phyloP scores from a whole-genome alignment of 1,140 invertebrate species.

The Aphelinus certus region DNA sequence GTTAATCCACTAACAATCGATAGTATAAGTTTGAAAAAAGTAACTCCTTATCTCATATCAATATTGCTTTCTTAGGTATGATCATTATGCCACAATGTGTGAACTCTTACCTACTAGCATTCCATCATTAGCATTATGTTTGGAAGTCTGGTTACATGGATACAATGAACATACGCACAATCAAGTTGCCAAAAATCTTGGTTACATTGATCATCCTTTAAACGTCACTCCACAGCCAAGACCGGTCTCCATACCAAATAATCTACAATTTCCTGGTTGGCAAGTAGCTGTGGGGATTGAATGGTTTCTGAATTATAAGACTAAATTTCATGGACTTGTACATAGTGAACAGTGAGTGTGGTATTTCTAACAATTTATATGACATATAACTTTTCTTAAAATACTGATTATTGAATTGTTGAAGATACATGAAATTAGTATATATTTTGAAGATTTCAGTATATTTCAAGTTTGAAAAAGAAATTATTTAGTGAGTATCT shows the following conservation, averaged over 20 bases:
- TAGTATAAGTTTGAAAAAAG: not conserved
- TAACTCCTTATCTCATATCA: too few relatives aligned
- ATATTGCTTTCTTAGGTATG: slow-evolving; percentile 72
- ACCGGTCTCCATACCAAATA: slow-evolving; percentile 65
- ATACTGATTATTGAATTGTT: not conserved
- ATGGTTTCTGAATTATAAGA: slow-evolving; percentile 68
- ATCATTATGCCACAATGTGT: slow-evolving; percentile 92
- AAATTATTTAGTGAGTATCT: not conserved
- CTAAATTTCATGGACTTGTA: slow-evolving; percentile 66
- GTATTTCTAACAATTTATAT: not conserved
- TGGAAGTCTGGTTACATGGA: slow-evolving; percentile 68
- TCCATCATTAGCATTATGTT: slow-evolving; percentile 76
- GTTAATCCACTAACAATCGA: slow-evolving; percentile 50
- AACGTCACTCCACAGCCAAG: slow-evolving; percentile 61
- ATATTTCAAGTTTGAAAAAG: too few relatives aligned
- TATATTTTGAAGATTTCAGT: too few relatives aligned
- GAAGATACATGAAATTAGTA: too few relatives aligned
- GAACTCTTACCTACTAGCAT: slow-evolving; percentile 88
- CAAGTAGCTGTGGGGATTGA: slow-evolving; percentile 69
- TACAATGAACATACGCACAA: slow-evolving; percentile 63
- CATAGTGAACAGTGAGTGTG: slow-evolving; percentile 71
- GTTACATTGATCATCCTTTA: slow-evolving; percentile 64
- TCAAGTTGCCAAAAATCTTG: slow-evolving; percentile 65
- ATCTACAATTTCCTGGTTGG: slow-evolving; percentile 71
- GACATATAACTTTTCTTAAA: not conserved